Percentiles rank a stretch among this genome's conserved stretches.
These are phyloP conservation scores for Melanchra persicariae DNA, from an alignment of 2,888 invertebrate genomes.

Conservation along the genomic window DNA sequence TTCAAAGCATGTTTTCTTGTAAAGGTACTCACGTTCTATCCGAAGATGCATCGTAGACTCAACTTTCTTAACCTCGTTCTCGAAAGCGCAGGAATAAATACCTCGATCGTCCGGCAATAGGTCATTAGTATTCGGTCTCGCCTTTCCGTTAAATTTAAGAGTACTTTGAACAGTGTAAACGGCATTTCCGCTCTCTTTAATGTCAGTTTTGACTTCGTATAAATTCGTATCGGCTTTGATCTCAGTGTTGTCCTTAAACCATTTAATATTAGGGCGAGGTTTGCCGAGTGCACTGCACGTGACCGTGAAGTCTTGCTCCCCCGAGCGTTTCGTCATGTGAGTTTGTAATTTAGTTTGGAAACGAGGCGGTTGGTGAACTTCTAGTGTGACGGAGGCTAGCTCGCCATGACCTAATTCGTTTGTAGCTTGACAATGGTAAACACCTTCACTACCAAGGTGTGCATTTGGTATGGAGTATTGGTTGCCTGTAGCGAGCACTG, in stretches of 20 bases:
- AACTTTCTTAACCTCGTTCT: slow-evolving; percentile 96
- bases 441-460: slow-evolving; percentile 96
- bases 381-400: slow-evolving; percentile 95
- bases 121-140: slow-evolving; percentile 94
- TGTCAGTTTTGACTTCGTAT: slow-evolving; percentile 95
- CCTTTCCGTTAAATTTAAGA: slow-evolving; percentile 94
- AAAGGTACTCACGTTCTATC: slow-evolving; percentile 96
- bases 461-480: slow-evolving; percentile 96
- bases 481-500: slow-evolving; percentile 94
- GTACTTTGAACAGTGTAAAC: slow-evolving; percentile 96
- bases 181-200: slow-evolving; percentile 94
- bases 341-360: slow-evolving; percentile 96
- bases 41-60: slow-evolving; percentile 97
- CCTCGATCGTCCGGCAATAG: slow-evolving; percentile 96
- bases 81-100: slow-evolving; percentile 96
- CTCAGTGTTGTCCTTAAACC: slow-evolving; percentile 96
- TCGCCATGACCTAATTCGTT: slow-evolving; percentile 97
- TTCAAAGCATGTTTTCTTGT: slow-evolving; percentile 20
- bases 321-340: slow-evolving; percentile 94
- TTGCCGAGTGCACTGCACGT: slow-evolving; percentile 97
- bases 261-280: slow-evolving; percentile 95
- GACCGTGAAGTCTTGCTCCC: slow-evolving; percentile 94
- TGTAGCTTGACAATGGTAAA: slow-evolving; percentile 97
- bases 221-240: slow-evolving; percentile 94
- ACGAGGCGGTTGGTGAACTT: slow-evolving; percentile 97